phyloP scores from a whole-genome alignment of 2,113 vertebrate species.

The Cavia porcellus region DNA sequence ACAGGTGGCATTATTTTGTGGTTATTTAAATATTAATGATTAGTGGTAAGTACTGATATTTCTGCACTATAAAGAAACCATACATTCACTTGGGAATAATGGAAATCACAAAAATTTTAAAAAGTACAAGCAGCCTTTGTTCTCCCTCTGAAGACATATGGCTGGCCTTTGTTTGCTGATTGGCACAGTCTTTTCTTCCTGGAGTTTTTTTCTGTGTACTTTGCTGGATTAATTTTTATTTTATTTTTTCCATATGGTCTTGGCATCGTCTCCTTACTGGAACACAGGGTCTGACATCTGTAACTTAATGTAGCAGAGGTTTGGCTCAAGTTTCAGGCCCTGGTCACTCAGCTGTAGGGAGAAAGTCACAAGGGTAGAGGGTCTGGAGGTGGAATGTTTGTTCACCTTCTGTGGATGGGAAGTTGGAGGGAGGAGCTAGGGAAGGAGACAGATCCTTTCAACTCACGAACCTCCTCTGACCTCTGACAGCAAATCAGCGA shows the following conservation, averaged over 20 bases:
- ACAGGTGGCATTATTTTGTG: not conserved
- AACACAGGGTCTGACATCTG: not conserved
- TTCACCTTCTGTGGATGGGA: not conserved
- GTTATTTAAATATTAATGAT: not conserved
- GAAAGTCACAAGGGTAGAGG: not conserved
- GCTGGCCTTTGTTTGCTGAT: not conserved
- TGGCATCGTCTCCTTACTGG: not conserved
- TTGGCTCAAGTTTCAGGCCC: not conserved
- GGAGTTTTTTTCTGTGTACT: not conserved
- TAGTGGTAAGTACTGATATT: not conserved
- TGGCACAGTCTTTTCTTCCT: not conserved
- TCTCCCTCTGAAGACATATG: not conserved
- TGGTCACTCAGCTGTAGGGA: not conserved
- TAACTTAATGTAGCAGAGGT: not conserved
- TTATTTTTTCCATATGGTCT: not conserved
- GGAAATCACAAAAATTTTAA: not conserved
- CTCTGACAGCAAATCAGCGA: not conserved
- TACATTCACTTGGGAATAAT: constrained; percentile 10
- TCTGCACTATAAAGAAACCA: not conserved
- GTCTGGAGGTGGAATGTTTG: not conserved
- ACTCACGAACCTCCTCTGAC: not conserved
- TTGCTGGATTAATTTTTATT: not conserved
- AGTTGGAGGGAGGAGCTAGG: not conserved
- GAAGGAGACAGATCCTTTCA: not conserved
- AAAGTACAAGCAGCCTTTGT: not conserved